Base-by-base conservation (phyloP, 2,797 vertebrate species). In the Borostomias antarcticus region DNA sequence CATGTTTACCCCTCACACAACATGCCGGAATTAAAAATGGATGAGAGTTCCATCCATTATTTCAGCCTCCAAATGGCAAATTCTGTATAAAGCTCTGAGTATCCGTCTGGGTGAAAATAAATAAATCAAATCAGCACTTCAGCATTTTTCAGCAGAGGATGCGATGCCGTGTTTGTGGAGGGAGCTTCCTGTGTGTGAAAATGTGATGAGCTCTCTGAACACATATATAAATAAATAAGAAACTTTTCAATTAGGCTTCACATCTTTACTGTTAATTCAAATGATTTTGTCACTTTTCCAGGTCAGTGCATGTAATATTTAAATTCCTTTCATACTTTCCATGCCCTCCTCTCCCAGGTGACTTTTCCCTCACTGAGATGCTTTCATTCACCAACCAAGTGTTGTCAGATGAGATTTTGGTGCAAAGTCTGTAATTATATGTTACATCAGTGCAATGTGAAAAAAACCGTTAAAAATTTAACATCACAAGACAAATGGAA, bases 401-500 rank as follows among this genome's bases (percentile, higher is more conserved):
- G 88, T 90, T 96, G 97, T 98, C 97, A 96, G 93, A 94, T 94
- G 94, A 91, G 92, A 97, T 98, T 96, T 95, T 94, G 92, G 92
- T 90, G 93, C 91, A 92, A 96, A 96, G 94, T 94, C 92, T 88
- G 92, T 97, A 98, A 98, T 97, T 96, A 95, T 93, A 96, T 84
- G 92, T 93, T 95, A 93, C 96, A 95, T 95, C 94, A 91, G 91
- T 94, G 94, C 94, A 90, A 96, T 95, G 94, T 93, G 94, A 92
- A 96, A 95, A 94, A 94, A 93, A 94, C 82, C 85, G 93, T 98
- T 92, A 96, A 93, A 98, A 95, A 98, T 98, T 96, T 95, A 96
- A 95, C 92, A 95, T 94, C 92, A 90, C 92, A 93, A 95, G 93
- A 94, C 93, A 94, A 94, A 95, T 91, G 91, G 92, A 95, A 95